These are phyloP conservation scores for Leucania comma DNA, from an alignment of 2,888 invertebrate species.

Conservation along the genomic window DNA sequence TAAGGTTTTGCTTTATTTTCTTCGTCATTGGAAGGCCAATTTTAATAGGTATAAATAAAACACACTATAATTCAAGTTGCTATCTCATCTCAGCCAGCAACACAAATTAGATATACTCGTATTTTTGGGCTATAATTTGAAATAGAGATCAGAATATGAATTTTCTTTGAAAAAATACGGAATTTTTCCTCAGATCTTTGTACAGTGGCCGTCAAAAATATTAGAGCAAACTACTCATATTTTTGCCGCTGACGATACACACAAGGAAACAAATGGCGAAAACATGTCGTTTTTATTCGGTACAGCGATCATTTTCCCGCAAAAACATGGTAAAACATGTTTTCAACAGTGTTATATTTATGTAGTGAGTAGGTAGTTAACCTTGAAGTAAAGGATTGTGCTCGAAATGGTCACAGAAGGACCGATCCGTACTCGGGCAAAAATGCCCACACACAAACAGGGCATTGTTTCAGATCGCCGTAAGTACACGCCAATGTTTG, in stretches of 20 bases:
- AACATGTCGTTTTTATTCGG: constrained; percentile 38
- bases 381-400: constrained; percentile 11
- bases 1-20: too few relatives aligned
- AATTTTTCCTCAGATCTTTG: not conserved
- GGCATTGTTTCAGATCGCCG: not conserved
- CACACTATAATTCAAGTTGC: too few relatives aligned
- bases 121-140: not conserved
- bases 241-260: constrained; percentile 13
- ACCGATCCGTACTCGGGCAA: not conserved
- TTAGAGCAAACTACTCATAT: not conserved
- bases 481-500: not conserved
- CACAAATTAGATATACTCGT: too few relatives aligned
- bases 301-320: constrained; percentile 20
- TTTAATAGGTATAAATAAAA: too few relatives aligned
- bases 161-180: not conserved
- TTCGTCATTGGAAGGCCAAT: too few relatives aligned
- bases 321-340: constrained; percentile 22
- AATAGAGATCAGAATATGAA: too few relatives aligned
- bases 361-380: not conserved
- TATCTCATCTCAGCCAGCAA: too few relatives aligned
- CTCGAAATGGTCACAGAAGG: not conserved
- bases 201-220: not conserved
- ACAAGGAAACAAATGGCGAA: constrained; percentile 30
- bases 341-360: constrained; percentile 24
- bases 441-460: not conserved